Evolutionary conservation across 2,797 vertebrate species (phyloP), one percentile per base, ranked within the genome.

Genomic region (Prunella strophiata): DNA sequence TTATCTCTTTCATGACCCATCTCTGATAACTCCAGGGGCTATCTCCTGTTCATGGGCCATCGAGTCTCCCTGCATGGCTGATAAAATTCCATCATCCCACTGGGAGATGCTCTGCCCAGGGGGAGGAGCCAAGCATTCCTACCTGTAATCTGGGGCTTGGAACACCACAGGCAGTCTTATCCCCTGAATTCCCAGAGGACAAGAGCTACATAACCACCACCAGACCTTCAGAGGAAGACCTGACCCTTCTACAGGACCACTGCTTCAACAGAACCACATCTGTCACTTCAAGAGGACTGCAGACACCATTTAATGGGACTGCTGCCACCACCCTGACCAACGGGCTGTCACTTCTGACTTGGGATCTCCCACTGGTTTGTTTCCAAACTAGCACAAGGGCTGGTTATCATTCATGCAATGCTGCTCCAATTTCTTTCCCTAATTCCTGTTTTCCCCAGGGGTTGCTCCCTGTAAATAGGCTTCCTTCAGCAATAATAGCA

Each of bases 21-120:
- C 15, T 14, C 29, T 38, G 76, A 27, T 55, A 25, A 54, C 40
- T 13, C 26, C 16, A 2, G 4, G 20, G 6, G 9, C 4, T 36
- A 8, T 20, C 40, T 47, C 7, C n/a, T 21, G 14, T 2, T 54
- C 11, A n/a, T 48, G 62, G 63, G 7, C 50, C 40, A 38, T 57
- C 4, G 0, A 22, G n/a, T 3, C 62, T 48, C 52, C 27, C 15
- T 11, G 11, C 43, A 18, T 22, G 34, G 17, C 2, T 6, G 14
- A 18, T 8, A 48, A n/a, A 22, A 66, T 27, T 9, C 3, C 52
- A 57, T n/a, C 34, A 40, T 22, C 34, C 23, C 43, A 48, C 2
- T 48, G 43, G 3, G 43, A 40, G 29, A n/a, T 15, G 15, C 23
- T 40, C 23, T 0, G 0, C 34, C 20, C 15, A 40, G 43, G 23